These are phyloP conservation scores for Sicus ferrugineus DNA, from an alignment of 2,888 invertebrate genomes.

Conservation along the genomic window DNA sequence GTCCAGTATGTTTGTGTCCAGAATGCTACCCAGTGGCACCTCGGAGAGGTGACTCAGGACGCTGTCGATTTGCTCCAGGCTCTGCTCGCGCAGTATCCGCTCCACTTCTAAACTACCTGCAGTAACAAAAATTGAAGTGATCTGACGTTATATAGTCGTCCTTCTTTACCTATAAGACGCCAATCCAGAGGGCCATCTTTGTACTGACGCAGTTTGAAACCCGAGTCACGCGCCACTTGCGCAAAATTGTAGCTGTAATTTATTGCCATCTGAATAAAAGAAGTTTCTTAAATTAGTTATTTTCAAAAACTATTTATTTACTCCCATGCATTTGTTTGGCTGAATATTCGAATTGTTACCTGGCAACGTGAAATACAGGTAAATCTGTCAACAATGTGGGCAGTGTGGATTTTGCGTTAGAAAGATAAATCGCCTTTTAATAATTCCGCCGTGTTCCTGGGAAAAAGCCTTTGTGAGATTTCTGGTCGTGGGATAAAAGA, in stretches of 20 bases:
- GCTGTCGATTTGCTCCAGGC: slow-evolving; percentile 58
- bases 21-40: slow-evolving; percentile 56
- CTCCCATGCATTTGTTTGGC: slow-evolving; percentile 28
- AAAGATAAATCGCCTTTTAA: too few relatives aligned
- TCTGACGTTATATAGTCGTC: neutral
- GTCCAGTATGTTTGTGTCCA: slow-evolving; percentile 60
- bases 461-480: too few relatives aligned
- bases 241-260: slow-evolving; percentile 56
- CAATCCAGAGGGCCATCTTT: slow-evolving; percentile 60
- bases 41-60: slow-evolving; percentile 57
- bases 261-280: slow-evolving; percentile 43
- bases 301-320: neutral
- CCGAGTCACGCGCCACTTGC: slow-evolving; percentile 59
- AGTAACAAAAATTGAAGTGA: neutral
- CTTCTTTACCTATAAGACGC: slow-evolving; percentile 57
- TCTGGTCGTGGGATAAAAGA: too few relatives aligned
- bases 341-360: slow-evolving; percentile 40
- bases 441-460: too few relatives aligned
- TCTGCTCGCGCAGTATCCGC: slow-evolving; percentile 57
- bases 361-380: too few relatives aligned
- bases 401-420: too few relatives aligned
- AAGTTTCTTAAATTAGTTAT: neutral
- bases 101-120: slow-evolving; percentile 61
- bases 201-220: slow-evolving; percentile 57
- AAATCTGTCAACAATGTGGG: too few relatives aligned